A percentile compares a stretch with the other conserved stretches of the same genome.
Conservation (phyloP, 2,888 invertebrate species). For the Neoitamus cyanurus region DNA sequence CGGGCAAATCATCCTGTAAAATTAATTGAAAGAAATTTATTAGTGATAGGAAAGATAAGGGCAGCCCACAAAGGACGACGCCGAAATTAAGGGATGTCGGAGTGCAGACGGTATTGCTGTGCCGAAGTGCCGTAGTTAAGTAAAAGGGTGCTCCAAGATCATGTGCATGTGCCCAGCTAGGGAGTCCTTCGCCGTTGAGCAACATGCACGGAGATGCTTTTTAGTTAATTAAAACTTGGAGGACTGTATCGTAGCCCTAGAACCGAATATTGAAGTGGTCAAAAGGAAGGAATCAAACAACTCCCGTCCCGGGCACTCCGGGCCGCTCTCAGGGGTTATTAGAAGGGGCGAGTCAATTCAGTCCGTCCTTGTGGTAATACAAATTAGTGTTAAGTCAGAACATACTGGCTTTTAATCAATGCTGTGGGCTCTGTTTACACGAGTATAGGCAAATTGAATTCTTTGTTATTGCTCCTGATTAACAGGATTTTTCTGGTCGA, state of each 20-base stretch:
- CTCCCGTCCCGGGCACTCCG: neutral
- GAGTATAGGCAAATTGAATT: conserved; percentile 4
- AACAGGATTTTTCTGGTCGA: neutral
- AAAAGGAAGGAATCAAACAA: conserved; percentile 24
- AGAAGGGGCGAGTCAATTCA: neutral
- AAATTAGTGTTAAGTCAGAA: conserved; percentile 34
- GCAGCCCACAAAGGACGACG: neutral
- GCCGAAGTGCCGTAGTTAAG: neutral
- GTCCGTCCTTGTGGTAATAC: conserved; percentile 18
- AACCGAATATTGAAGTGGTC: conserved; percentile 16
- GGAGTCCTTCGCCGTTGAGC: neutral
- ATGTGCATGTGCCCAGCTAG: neutral
- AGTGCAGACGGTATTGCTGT: conserved; percentile 5
- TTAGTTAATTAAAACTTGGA: conserved; percentile 48
- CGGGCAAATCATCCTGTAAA: conserved; percentile 88
- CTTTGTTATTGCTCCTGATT: neutral
- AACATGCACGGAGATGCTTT: conserved; percentile 46
- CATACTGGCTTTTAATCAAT: conserved; percentile 32
- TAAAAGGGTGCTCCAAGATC: conserved; percentile 23
- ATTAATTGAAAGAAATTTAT: conserved; percentile 55
- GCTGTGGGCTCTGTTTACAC: neutral
- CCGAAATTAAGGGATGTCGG: conserved; percentile 9
- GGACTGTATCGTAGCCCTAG: conserved; percentile 24
- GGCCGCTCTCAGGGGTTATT: neutral
- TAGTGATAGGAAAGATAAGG: conserved; percentile 9